Percentiles rank a stretch among this genome's conserved stretches.
These are phyloP conservation scores for Drosophila tristis DNA, from an alignment of 1,140 invertebrate genomes.

Conservation along the genomic window DNA sequence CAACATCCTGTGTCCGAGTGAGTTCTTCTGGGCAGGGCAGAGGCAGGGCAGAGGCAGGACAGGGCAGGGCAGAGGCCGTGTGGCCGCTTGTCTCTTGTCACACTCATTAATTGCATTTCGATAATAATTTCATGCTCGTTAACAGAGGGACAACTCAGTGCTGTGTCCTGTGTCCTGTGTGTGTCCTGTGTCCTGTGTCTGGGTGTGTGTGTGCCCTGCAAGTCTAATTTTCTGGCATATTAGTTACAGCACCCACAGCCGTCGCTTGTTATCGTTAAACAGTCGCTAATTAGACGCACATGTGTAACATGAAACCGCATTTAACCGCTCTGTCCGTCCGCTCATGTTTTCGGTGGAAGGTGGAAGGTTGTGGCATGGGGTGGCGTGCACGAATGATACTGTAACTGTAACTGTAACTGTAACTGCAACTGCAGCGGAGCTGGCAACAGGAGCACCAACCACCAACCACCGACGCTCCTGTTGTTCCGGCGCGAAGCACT, in stretches of 20 bases:
- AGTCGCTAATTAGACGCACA: slow-evolving; percentile 82
- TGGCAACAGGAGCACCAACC: slow-evolving; percentile 34
- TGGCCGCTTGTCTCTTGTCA: slow-evolving; percentile 33
- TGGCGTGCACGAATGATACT: not conserved
- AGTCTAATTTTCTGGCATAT: slow-evolving; percentile 57
- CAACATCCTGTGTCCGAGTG: slow-evolving; percentile 44
- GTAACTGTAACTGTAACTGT: no score
- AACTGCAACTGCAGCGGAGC: no score
- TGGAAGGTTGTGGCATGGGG: slow-evolving; percentile 19
- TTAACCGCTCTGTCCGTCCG: slow-evolving; percentile 47
- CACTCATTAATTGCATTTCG: slow-evolving; percentile 76
- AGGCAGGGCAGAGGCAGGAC: no score
- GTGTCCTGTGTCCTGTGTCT: slow-evolving; percentile 4
- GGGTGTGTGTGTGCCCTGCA: slow-evolving; percentile 12
- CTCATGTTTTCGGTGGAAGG: slow-evolving; percentile 17
- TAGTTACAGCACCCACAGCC: slow-evolving; percentile 62
- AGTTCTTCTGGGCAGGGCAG: no score
- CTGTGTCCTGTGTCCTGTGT: no score
- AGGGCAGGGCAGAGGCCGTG: no score
- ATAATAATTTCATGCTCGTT: slow-evolving; percentile 82
- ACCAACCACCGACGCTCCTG: not conserved
- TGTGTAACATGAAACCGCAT: slow-evolving; percentile 81
- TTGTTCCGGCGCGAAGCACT: slow-evolving; percentile 74
- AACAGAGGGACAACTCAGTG: slow-evolving; percentile 24
- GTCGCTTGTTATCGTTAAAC: slow-evolving; percentile 70